Percentiles rank a stretch among this genome's conserved stretches.
Conservation (phyloP, 2,113 vertebrate genomes). For the Ginglymostoma cirratum region DNA sequence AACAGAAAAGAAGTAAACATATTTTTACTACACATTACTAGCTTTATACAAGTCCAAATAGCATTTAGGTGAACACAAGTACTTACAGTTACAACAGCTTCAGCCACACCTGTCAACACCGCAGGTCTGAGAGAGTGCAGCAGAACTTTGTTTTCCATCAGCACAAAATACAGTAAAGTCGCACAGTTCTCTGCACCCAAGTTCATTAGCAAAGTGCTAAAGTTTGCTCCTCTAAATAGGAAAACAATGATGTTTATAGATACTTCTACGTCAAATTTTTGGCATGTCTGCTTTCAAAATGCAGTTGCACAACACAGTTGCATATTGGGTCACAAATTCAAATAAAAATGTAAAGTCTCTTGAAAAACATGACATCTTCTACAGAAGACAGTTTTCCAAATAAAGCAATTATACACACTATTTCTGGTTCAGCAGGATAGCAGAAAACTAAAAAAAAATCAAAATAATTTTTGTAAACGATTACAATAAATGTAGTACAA, state of each 20-base stretch:
- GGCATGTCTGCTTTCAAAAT: not conserved
- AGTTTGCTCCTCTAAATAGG: conserved; percentile 79
- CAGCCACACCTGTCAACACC: conserved; percentile 91
- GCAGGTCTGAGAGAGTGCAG: conserved; percentile 91
- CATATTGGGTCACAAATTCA: not conserved
- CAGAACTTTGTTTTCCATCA: conserved; percentile 90
- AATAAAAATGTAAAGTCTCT: not conserved
- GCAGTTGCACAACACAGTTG: not conserved
- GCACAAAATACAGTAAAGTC: conserved; percentile 79
- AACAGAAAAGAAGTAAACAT: conserved; percentile 41
- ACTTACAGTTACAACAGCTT: conserved; percentile 95
- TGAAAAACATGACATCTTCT: not conserved
- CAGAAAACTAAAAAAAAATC: not conserved
- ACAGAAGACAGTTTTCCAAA: not conserved
- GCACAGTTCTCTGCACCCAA: conserved; percentile 92
- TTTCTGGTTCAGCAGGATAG: not conserved
- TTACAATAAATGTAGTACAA: not conserved
- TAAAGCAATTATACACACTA: not conserved
- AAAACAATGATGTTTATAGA: conserved; percentile 13
- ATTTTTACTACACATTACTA: conserved; percentile 38
- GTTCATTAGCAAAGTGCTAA: conserved; percentile 84
- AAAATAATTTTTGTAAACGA: not conserved
- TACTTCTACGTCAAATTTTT: not conserved
- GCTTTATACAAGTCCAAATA: not conserved
- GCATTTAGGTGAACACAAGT: conserved; percentile 3